Evolutionary conservation across 2,797 vertebrate species (phyloP).

Genomic region (Acomys russatus): DNA sequence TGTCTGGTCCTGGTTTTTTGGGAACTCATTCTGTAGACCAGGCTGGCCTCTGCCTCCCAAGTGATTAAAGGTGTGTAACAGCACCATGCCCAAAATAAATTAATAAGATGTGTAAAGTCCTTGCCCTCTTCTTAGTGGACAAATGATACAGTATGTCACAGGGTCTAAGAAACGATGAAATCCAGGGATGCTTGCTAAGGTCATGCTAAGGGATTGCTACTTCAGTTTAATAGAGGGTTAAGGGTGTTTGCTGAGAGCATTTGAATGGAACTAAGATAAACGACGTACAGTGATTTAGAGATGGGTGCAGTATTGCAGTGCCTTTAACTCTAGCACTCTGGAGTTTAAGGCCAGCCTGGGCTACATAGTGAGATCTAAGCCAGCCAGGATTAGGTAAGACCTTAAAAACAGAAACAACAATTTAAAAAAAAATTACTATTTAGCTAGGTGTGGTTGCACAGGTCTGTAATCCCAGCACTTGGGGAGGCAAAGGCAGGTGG

Average conservation of each 20-base stretch:
- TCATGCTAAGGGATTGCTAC: background rate
- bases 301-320: background rate
- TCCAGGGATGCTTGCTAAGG: background rate
- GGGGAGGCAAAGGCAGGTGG: too few relatives aligned
- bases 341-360: background rate
- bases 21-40: too few relatives aligned
- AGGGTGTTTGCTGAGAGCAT: background rate
- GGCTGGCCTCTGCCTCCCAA: too few relatives aligned
- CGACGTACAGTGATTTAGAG: constrained; percentile 9
- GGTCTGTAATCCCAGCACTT: too few relatives aligned
- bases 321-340: background rate
- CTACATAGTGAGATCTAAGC: background rate
- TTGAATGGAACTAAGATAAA: background rate
- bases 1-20: background rate
- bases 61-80: background rate
- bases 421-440: background rate
- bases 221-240: background rate
- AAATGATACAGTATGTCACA: background rate
- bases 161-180: background rate
- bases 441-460: too few relatives aligned
- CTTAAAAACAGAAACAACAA: background rate
- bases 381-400: background rate
- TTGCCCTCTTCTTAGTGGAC: background rate
- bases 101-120: background rate
- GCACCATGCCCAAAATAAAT: background rate